Conservation (phyloP, 2,888 invertebrate species). For the Torymus aiolomorphi region DNA sequence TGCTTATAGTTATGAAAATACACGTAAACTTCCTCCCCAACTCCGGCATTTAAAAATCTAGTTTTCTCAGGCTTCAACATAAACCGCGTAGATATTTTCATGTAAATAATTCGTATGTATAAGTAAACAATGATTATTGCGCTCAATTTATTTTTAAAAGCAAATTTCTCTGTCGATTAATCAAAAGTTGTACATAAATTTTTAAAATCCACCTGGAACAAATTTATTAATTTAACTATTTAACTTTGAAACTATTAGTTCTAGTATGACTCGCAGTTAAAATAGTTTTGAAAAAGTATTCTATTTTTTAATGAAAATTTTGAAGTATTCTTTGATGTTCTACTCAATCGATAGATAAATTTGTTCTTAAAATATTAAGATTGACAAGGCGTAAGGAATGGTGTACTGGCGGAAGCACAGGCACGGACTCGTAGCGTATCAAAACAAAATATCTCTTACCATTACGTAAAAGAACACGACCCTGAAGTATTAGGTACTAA, state of each 20-base stretch:
- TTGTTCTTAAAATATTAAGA: slow-evolving; percentile 20
- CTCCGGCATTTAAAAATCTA: slow-evolving; percentile 24
- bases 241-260: too few relatives aligned
- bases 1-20: slow-evolving; percentile 27
- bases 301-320: too few relatives aligned
- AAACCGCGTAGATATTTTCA: slow-evolving; percentile 29
- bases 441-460: slow-evolving; percentile 36
- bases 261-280: too few relatives aligned
- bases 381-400: slow-evolving; percentile 3
- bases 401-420: background rate
- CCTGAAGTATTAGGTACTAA: slow-evolving; percentile 41
- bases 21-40: slow-evolving; percentile 1
- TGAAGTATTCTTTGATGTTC: too few relatives aligned
- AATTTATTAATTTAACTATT: too few relatives aligned
- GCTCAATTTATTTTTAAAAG: background rate
- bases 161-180: too few relatives aligned
- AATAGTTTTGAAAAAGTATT: too few relatives aligned
- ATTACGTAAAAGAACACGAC: slow-evolving; percentile 31
- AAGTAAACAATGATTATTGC: background rate
- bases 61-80: slow-evolving; percentile 35
- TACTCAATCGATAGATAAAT: background rate
- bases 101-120: slow-evolving; percentile 36
- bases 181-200: too few relatives aligned
- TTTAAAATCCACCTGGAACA: too few relatives aligned
- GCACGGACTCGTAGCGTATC: slow-evolving; percentile 33